A percentile compares a stretch with the other conserved stretches of the same genome.
Evolutionary conservation across 2,797 vertebrate genomes (phyloP).

Genomic region (Pseudochirops corinnae): DNA sequence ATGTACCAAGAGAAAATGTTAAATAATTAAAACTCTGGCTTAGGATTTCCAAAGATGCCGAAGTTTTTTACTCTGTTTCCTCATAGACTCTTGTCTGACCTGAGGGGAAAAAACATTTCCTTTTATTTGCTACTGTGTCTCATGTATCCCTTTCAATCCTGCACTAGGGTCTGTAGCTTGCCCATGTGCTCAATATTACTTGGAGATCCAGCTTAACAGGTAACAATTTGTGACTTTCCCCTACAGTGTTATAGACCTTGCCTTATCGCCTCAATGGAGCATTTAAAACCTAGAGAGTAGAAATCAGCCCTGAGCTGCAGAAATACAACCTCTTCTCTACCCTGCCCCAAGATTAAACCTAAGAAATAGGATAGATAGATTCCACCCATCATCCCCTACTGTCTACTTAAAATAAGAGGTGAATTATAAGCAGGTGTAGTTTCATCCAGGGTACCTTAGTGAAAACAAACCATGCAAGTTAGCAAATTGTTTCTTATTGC

Average conservation of each 20-base stretch:
- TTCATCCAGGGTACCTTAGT: neutral
- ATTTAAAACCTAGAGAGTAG: neutral
- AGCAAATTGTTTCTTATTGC: neutral
- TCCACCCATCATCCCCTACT: neutral
- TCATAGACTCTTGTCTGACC: neutral
- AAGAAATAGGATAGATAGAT: neutral
- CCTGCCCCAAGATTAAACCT: neutral
- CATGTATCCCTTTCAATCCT: slow-evolving; percentile 14
- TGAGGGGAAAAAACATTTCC: neutral
- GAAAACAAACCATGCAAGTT: neutral
- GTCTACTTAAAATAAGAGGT: neutral
- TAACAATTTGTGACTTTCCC: slow-evolving; percentile 2
- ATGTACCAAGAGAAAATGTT: neutral
- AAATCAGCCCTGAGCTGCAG: neutral
- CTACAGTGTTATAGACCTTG: neutral
- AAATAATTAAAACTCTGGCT: neutral
- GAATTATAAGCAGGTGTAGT: neutral
- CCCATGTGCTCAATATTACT: neutral
- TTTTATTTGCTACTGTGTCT: neutral
- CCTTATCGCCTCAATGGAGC: neutral
- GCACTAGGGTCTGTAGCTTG: neutral
- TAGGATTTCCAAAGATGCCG: slow-evolving; percentile 8
- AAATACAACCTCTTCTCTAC: neutral
- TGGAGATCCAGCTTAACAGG: neutral
- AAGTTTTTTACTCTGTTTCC: neutral